Evolutionary conservation across 1,140 invertebrate genomes (phyloP).

Genomic region (Cherax destructor): DNA sequence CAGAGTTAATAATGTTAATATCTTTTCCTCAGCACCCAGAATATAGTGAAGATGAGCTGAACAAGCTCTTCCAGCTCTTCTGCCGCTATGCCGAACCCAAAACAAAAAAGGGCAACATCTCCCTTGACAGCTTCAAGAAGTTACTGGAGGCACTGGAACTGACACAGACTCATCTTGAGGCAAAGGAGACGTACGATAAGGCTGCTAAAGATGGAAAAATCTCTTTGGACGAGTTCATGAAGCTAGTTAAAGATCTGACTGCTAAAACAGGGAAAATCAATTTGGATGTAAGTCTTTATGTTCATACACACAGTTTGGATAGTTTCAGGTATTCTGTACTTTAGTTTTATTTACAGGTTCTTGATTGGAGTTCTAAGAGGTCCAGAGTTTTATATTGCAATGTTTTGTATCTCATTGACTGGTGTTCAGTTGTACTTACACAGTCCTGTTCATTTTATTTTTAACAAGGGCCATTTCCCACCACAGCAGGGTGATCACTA

Average conservation of each 20-base stretch:
- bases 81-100: slow-evolving; percentile 67
- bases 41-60: slow-evolving; percentile 66
- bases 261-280: slow-evolving; percentile 70
- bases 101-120: slow-evolving; percentile 67
- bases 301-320: neutral
- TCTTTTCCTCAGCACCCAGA: slow-evolving; percentile 65
- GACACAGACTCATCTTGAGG: slow-evolving; percentile 69
- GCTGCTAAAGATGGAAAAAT: slow-evolving; percentile 64
- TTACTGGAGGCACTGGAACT: slow-evolving; percentile 67
- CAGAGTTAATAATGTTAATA: neutral
- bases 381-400: too few relatives aligned
- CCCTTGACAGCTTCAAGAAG: slow-evolving; percentile 67
- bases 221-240: slow-evolving; percentile 68
- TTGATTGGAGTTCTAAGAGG: too few relatives aligned
- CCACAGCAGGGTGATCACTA: too few relatives aligned
- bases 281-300: slow-evolving; percentile 58
- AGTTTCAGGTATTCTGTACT: too few relatives aligned
- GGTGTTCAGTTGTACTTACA: too few relatives aligned
- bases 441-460: too few relatives aligned
- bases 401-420: too few relatives aligned
- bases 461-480: too few relatives aligned
- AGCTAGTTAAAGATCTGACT: slow-evolving; percentile 66
- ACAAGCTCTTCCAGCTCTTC: slow-evolving; percentile 64
- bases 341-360: too few relatives aligned
- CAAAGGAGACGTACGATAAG: slow-evolving; percentile 70